A percentile compares a stretch with the other conserved stretches of the same genome.
Evolutionary conservation across 2,113 vertebrate genomes (phyloP).

Genomic region (Parotia lawesii): DNA sequence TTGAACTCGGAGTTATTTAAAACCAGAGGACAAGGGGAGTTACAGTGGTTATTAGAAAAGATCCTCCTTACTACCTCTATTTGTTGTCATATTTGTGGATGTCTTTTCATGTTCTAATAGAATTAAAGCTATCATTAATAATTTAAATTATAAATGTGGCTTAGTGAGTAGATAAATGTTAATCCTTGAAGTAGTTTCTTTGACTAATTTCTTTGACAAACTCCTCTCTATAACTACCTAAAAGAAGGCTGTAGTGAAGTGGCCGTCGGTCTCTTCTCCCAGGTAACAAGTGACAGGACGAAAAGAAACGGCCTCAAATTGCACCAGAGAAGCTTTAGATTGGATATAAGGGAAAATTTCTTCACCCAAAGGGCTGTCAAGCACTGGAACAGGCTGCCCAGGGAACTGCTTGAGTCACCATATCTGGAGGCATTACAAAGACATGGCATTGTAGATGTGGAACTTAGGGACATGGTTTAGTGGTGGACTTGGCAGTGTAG

Average conservation of each 20-base stretch:
- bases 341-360: neutral
- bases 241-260: neutral
- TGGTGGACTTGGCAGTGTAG: neutral
- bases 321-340: neutral
- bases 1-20: neutral
- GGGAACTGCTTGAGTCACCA: neutral
- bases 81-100: neutral
- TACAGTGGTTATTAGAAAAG: neutral
- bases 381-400: neutral
- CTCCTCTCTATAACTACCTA: neutral
- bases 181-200: neutral
- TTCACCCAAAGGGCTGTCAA: neutral
- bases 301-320: neutral
- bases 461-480: neutral
- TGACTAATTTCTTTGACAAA: neutral
- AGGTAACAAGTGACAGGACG: fast-evolving
- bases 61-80: neutral
- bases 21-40: neutral
- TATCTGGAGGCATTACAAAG: neutral
- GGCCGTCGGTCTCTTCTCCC: neutral
- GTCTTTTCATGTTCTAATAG: neutral
- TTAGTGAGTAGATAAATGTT: neutral
- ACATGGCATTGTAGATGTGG: neutral
- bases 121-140: neutral
- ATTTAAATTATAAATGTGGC: neutral